phyloP scores from a whole-genome alignment of 2,797 vertebrate species.

The Tapera naevia region DNA sequence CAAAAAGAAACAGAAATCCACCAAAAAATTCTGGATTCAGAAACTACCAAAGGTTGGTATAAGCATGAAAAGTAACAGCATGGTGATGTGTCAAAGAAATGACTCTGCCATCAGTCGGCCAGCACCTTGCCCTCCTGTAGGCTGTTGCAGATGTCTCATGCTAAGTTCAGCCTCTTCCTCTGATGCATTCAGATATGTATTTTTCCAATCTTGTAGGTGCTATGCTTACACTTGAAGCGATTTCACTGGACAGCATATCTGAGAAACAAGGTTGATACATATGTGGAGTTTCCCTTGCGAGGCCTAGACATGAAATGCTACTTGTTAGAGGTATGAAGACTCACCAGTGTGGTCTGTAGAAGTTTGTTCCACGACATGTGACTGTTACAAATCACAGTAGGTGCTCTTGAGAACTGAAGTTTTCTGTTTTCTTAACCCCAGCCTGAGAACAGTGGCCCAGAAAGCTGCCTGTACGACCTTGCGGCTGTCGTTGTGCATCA shows the following conservation, averaged over 20 bases:
- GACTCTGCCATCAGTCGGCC: not conserved
- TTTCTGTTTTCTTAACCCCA: slow-evolving; percentile 57
- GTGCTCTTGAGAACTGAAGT: not conserved
- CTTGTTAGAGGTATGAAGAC: slow-evolving; percentile 88
- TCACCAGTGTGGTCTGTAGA: not conserved
- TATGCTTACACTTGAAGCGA: slow-evolving; percentile 96
- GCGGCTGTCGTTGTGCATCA: slow-evolving; percentile 97
- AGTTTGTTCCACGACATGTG: accelerated
- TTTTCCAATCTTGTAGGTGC: slow-evolving; percentile 78
- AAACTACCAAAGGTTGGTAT: slow-evolving; percentile 91
- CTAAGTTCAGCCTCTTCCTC: not conserved
- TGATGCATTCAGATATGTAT: not conserved
- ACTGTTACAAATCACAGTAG: not conserved
- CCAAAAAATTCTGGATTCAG: slow-evolving; percentile 99
- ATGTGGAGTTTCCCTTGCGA: slow-evolving; percentile 93
- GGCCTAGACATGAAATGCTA: slow-evolving; percentile 95
- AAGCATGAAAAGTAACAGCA: not conserved
- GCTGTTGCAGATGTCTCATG: not conserved
- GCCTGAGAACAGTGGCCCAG: slow-evolving; percentile 90
- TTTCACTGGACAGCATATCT: slow-evolving; percentile 99
- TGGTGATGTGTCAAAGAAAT: not conserved
- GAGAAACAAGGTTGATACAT: slow-evolving; percentile 97
- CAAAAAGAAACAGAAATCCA: slow-evolving; percentile 97
- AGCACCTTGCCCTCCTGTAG: not conserved
- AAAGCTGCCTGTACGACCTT: slow-evolving; percentile 92